Conservation (phyloP, 2,113 vertebrate genomes). For the Cyanocitta stelleri region DNA sequence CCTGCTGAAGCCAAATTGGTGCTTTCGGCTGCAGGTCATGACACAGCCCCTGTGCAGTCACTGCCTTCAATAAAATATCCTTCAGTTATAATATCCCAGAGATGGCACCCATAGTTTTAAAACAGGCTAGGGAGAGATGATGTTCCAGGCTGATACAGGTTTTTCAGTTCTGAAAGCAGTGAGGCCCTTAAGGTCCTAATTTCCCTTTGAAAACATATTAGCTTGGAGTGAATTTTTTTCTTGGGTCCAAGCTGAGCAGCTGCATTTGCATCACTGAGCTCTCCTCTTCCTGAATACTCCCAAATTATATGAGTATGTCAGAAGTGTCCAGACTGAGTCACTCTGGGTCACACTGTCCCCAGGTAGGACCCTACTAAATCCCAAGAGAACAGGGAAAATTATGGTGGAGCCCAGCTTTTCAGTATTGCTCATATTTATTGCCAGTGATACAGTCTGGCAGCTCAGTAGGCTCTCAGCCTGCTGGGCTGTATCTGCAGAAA, state of each 20-base stretch:
- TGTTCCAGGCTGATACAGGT: not conserved
- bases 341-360: not conserved
- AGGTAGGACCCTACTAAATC: not conserved
- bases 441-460: not conserved
- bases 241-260: not conserved
- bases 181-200: not conserved
- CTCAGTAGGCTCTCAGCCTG: not conserved
- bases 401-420: not conserved
- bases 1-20: not conserved
- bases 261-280: not conserved
- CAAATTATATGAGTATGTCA: not conserved
- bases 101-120: not conserved
- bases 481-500: not conserved
- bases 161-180: not conserved
- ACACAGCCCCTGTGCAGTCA: not conserved
- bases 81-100: not conserved
- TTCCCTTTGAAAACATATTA: not conserved
- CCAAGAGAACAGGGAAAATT: not conserved
- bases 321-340: not conserved
- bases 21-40: not conserved
- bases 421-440: not conserved
- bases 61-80: not conserved
- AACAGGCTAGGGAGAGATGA: not conserved
- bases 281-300: not conserved
- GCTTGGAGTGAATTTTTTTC: not conserved